Base-by-base conservation (phyloP, 2,113 vertebrate species). In the Piaya cayana region DNA sequence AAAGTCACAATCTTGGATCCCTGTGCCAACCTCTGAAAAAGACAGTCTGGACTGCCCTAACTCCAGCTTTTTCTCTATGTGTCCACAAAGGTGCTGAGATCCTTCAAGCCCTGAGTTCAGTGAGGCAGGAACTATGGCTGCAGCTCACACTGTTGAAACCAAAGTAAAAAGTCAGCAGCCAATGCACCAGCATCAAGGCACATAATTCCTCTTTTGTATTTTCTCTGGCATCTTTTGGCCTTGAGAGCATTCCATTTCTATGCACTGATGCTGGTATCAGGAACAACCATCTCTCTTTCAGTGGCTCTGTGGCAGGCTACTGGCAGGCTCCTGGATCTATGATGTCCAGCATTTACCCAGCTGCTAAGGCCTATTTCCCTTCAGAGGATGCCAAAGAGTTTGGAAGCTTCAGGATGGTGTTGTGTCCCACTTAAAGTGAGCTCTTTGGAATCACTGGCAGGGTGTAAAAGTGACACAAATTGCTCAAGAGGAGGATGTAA, bases 141-240 rank as follows among this genome's bases (percentile, higher is more conserved):
- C 37, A 55, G 36, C 53, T 71, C 42, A 18, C 23, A 0, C 45
- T 53, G 13, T 26, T 70, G 70, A 78, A 50, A 62, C 16, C 23
- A 23, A 47, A 60, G 43, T 21, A 60, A 56, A 60, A 45, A 32
- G 39, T 19, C 11, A 47, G n/a, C 0, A 0, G 2, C 30, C 3
- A 15, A 39, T 39, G 39, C 39, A 17, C 8, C 27, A 62, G 32
- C 55, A 22, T 53, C 39, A 52, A 60, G 53, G 37, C 36, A 72
- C 7, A 1, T 1, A 5, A 15, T 39, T 72, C 20, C 30, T 81
- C 53, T 47, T 14, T 42, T 81, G 32, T 42, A 59, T 47, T 11
- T 9, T 30, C 37, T 80, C 88, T 74, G 13, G 13, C 43, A 49
- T 32, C 22, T 90, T 74, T 37, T 59, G 32, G 12, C 29, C 39